phyloP scores from a whole-genome alignment of 2,888 invertebrate species.

The Venusia cambrica region DNA sequence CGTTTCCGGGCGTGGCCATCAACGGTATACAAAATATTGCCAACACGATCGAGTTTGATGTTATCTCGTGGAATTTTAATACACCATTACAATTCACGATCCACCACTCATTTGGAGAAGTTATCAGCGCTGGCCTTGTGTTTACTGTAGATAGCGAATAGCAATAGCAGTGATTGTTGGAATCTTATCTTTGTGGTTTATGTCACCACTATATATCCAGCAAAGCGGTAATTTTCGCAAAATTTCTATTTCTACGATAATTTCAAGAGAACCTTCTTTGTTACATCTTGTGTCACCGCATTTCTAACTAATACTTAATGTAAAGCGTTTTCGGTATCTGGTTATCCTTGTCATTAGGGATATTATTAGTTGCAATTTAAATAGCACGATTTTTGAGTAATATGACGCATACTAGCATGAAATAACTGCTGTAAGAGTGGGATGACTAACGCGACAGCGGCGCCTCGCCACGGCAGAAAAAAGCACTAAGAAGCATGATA shows the following conservation, averaged over 20 bases:
- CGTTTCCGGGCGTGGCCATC: constrained; percentile 1
- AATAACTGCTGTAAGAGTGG: constrained; percentile 15
- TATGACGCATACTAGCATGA: constrained; percentile 17
- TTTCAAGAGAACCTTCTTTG: too few species aligned
- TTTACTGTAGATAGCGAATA: constrained; percentile 31
- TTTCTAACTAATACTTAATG: too few species aligned
- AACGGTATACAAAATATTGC: constrained; percentile 5
- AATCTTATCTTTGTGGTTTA: constrained; percentile 19
- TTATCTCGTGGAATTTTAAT: constrained; percentile 19
- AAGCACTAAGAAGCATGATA: constrained; percentile 18
- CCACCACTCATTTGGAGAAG: constrained; percentile 21
- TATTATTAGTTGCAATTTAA: constrained; percentile 4
- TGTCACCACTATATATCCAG: constrained; percentile 14
- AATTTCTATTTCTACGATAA: too few species aligned
- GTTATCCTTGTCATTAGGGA: too few species aligned
- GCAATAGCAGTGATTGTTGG: constrained; percentile 25
- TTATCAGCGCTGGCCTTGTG: constrained; percentile 36
- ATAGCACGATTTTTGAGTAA: constrained; percentile 1
- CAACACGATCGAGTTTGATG: constrained; percentile 15
- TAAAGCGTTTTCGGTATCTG: too few species aligned
- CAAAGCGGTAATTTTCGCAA: constrained; percentile 8
- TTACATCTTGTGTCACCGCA: too few species aligned
- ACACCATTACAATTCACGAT: constrained; percentile 21
- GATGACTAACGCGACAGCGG: constrained; percentile 22
- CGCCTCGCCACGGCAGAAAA: constrained; percentile 24